phyloP scores from a whole-genome alignment of 2,888 invertebrate genomes.

The Dasypolia templi region DNA sequence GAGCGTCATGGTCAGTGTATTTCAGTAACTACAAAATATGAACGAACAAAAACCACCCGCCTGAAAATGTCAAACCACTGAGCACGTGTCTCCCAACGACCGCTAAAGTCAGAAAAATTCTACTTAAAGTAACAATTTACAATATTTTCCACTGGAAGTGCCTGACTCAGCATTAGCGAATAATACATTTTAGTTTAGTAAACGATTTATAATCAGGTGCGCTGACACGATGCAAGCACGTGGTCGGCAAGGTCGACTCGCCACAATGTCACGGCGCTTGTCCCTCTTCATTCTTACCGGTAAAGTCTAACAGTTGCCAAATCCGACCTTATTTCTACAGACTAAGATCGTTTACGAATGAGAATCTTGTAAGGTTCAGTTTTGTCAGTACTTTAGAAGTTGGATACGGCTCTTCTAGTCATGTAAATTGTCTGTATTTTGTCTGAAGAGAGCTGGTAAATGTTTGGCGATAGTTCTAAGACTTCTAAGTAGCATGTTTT shows the following conservation, averaged over 20 bases:
- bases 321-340: constrained; percentile 37
- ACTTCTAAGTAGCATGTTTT: no score
- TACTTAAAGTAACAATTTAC: constrained; percentile 9
- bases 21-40: background rate
- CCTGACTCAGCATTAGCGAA: constrained; percentile 38
- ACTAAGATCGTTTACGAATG: constrained; percentile 18
- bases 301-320: constrained; percentile 26
- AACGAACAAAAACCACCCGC: background rate
- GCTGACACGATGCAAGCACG: constrained; percentile 76
- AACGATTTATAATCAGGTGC: constrained; percentile 57
- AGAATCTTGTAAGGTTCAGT: constrained; percentile 26
- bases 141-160: constrained; percentile 24
- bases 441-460: constrained; percentile 51
- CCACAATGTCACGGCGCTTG: constrained; percentile 67
- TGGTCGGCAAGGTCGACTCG: constrained; percentile 80
- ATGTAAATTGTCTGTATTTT: constrained; percentile 74
- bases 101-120: background rate
- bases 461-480: background rate
- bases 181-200: constrained; percentile 31
- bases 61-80: constrained; percentile 7
- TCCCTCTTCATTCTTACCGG: constrained; percentile 62
- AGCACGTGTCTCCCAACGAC: background rate
- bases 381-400: constrained; percentile 21
- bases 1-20: background rate
- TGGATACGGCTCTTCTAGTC: constrained; percentile 63